phyloP scores from a whole-genome alignment of 2,888 invertebrate genomes.

The Drosophila setosimentum region DNA sequence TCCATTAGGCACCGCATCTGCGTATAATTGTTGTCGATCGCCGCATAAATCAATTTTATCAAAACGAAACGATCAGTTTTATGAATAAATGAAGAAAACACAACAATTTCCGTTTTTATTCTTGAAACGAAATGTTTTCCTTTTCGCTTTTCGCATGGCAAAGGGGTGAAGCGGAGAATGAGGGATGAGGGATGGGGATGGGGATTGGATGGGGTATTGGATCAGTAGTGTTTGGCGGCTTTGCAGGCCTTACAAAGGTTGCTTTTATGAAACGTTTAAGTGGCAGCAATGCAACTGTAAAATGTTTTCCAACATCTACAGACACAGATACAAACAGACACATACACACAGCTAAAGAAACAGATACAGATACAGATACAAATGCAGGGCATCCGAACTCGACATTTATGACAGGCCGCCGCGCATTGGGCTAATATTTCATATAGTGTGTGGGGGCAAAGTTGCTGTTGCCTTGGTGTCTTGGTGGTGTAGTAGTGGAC shows the following conservation, averaged over 20 bases:
- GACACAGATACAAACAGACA: conserved; percentile 33
- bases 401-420: conserved; percentile 79
- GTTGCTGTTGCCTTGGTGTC: conserved; percentile 24
- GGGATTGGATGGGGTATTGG: conserved; percentile 8
- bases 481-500: conserved; percentile 39
- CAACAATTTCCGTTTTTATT: conserved; percentile 70
- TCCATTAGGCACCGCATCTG: conserved; percentile 81
- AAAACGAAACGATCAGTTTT: conserved; percentile 80
- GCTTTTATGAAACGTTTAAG: conserved; percentile 81
- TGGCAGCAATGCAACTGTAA: conserved; percentile 79
- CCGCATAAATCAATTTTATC: conserved; percentile 82
- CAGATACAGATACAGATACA: conserved; percentile 47
- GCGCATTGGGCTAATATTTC: conserved; percentile 74
- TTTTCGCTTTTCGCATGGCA: conserved; percentile 59
- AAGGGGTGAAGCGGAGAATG: conserved; percentile 23
- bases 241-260: conserved; percentile 76
- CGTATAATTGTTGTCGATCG: conserved; percentile 79
- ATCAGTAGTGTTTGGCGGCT: conserved; percentile 40
- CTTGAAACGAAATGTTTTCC: conserved; percentile 51
- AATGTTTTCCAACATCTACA: conserved; percentile 57
- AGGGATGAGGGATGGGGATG: conserved; percentile 10
- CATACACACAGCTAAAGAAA: conserved; percentile 13
- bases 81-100: conserved; percentile 67
- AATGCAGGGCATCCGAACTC: conserved; percentile 42
- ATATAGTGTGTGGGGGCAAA: conserved; percentile 60